phyloP scores from a whole-genome alignment of 2,888 invertebrate genomes.

The Mythimna ferrago region DNA sequence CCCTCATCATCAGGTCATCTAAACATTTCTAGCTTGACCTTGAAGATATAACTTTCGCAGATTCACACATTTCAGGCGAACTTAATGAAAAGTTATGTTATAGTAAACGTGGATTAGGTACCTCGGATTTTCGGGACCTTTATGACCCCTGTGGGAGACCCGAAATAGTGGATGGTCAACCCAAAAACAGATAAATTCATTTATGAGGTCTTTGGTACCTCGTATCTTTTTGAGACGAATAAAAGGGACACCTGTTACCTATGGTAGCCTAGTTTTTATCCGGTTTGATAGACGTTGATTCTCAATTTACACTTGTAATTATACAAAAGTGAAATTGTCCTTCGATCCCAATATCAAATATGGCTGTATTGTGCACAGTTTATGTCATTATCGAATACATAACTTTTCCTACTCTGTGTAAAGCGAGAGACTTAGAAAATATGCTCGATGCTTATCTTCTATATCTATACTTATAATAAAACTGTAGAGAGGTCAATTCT shows the following conservation, averaged over 20 bases:
- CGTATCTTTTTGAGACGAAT: background rate
- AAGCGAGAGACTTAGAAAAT: too few species aligned
- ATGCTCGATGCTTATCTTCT: too few species aligned
- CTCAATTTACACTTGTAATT: too few species aligned
- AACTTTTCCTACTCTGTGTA: too few species aligned
- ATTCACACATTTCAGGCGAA: background rate
- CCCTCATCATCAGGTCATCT: background rate
- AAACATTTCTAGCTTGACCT: constrained; percentile 14
- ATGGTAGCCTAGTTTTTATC: background rate
- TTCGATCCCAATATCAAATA: too few species aligned
- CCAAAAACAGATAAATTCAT: background rate
- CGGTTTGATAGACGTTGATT: background rate
- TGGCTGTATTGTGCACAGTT: too few species aligned
- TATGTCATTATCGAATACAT: too few species aligned
- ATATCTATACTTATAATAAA: too few species aligned
- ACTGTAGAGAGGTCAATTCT: too few species aligned
- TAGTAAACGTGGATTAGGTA: background rate
- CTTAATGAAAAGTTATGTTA: constrained; percentile 32
- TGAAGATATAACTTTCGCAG: background rate
- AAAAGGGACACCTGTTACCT: background rate
- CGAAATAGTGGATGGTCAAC: constrained; percentile 14
- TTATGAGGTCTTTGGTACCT: background rate
- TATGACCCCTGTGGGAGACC: constrained; percentile 21
- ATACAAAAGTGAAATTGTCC: too few species aligned
- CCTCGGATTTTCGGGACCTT: constrained; percentile 8